Evolutionary conservation across 2,888 invertebrate genomes (phyloP), one percentile per base, ranked within the genome.

Genomic region (Halictus quadricinctus): DNA sequence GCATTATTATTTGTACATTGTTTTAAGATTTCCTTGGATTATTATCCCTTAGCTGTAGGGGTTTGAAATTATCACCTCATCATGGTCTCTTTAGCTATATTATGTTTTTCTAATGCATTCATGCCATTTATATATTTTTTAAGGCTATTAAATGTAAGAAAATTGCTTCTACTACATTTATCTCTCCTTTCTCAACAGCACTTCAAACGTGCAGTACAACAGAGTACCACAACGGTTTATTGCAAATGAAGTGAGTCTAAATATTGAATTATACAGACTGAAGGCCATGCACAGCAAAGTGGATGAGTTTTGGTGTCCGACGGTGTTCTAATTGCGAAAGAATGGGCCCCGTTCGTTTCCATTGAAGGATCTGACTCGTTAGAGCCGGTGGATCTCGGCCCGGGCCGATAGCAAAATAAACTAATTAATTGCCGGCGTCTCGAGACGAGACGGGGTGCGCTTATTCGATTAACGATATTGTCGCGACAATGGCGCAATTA

Each of bases 401-500:
- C 72, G 21, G 64, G 72, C 72, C 48, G 58, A 72, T 69, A 72
- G 75, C 46, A 66, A 60, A 76, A 83, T 83, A 79, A 76, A 84
- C 76, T 79, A 84, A 84, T 84, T 84, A 83, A 79, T 83, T 54
- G 70, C 41, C 41, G 75, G 36, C 43, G 76, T 43, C 76, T 76
- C 66, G 41, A 29, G 13, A 13, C 18, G 82, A 69, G 58, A 77
- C 72, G 82, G 66, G 82, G 66, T 6, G 43, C 21, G 41, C 77
- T 84, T 73, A 84, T 77, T 83, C 76, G 83, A 84, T 84, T 77
- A 84, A 83, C 77, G 73, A 70, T 66, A 74, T 74, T 70, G 69
- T 64, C 60, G 77, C 50, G 73, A 84, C 83, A 84, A 84, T 83
- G 60, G 60, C n/a, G 73, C 83, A 83, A 82, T 83, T 82, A 83